Evolutionary conservation across 2,797 vertebrate genomes (phyloP), one percentile per base, ranked within the genome.

Genomic region (Oophaga sylvatica): DNA sequence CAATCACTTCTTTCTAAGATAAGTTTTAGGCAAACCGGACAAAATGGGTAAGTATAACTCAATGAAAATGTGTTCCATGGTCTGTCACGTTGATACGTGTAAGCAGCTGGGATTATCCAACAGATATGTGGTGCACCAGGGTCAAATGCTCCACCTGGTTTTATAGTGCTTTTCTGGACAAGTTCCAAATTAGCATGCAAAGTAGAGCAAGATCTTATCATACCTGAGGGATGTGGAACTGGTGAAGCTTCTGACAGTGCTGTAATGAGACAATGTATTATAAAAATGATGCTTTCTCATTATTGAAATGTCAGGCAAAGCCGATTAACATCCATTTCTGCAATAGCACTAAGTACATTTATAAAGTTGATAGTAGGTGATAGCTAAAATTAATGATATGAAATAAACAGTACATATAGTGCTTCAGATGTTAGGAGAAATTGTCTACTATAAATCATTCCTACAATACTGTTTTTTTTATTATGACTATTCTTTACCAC

Each of bases 191-290:
- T 71, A 84, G 65, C 57, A 79, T 80, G 76, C 73, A 53, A 88
- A 88, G 65, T 83, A 88, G 81, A 80, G 76, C 87, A 78, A 48
- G 31, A 60, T 88, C 63, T 35, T 88, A 88, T 70, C 75, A 60
- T 84, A 79, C 81, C 87, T 83, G n/a, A 80, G 87, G 81, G 76
- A 84, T 71, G 17, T 48, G 59, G 31, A 79, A 73, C 84, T 79
- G 60, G 76, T 84, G 81, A 84, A 73, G 65, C 53, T 62, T 71
- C 60, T 62, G 76, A 59, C 76, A 81, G 79, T 59, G 31, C 70
- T 65, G 41, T 82, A 87, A 76, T 87, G 80, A 77, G 71, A 65
- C 19, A 76, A 82, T 76, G 63, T n/a, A 87, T 57, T 68, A 17
- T 20, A 67, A 56, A 65, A 81, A 57, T 29, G n/a, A 77, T 15